phyloP scores from a whole-genome alignment of 1,140 invertebrate species.

The Leptinotarsa lineolata region DNA sequence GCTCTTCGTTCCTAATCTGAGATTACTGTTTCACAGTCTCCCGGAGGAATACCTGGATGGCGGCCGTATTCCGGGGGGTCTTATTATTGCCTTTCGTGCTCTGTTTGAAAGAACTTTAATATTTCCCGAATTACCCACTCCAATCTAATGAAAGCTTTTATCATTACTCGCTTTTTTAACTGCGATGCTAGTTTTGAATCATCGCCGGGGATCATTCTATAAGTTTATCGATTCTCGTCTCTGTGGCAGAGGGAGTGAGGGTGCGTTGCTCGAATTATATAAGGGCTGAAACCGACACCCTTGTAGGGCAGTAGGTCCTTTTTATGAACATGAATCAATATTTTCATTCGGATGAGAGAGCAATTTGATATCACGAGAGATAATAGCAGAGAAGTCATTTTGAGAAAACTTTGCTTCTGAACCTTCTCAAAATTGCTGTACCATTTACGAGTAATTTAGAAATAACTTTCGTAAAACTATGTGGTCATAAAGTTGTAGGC shows the following conservation, averaged over 20 bases:
- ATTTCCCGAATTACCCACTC: conserved; percentile 36
- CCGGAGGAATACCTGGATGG: conserved; percentile 51
- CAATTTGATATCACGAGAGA: no score
- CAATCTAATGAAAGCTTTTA: conserved; percentile 25
- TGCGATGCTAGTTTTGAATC: conserved; percentile 23
- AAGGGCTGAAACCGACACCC: conserved; percentile 22
- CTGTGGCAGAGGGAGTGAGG: background rate
- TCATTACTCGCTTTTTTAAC: conserved; percentile 25
- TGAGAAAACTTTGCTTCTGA: no score
- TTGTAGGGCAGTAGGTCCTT: conserved; percentile 19
- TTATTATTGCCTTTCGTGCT: conserved; percentile 47
- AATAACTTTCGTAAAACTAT: no score
- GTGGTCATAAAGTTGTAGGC: no score
- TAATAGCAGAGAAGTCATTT: no score
- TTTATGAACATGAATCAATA: conserved; percentile 13
- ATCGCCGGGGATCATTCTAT: conserved; percentile 21
- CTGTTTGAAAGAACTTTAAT: conserved; percentile 34
- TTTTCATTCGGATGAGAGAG: background rate
- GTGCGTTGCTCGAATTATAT: background rate
- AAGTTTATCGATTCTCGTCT: conserved; percentile 9
- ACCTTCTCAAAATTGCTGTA: no score
- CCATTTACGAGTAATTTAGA: no score
- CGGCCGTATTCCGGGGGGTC: conserved; percentile 44
- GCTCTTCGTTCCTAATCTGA: conserved; percentile 53
- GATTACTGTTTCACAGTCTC: conserved; percentile 53